Percentiles rank a stretch among this genome's conserved stretches.
Evolutionary conservation across 2,888 invertebrate genomes (phyloP).

Genomic region (Chirona hameri): DNA sequence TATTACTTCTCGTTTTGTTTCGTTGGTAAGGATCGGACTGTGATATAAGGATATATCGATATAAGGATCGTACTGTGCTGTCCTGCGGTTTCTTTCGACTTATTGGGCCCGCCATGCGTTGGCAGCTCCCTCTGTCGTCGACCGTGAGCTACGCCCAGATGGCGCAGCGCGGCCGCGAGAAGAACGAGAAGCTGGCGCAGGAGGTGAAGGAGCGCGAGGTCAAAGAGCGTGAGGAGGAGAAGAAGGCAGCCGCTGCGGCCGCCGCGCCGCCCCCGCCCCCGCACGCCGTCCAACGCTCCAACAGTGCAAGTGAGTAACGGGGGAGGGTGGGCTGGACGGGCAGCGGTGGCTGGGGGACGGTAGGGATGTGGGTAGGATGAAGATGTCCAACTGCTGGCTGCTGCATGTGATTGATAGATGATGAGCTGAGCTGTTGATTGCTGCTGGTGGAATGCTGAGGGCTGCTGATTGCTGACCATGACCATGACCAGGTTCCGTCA

Average conservation of each 20-base stretch:
- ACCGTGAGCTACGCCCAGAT: constrained; percentile 14
- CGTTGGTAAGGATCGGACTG: too few species aligned
- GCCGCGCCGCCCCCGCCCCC: neutral
- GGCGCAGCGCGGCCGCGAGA: constrained; percentile 22
- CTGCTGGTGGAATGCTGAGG: too few species aligned
- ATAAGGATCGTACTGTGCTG: too few species aligned
- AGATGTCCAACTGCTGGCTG: too few species aligned
- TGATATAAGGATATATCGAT: too few species aligned
- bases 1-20: too few species aligned
- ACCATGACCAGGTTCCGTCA: too few species aligned
- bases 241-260: constrained; percentile 11
- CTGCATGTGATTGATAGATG: neutral
- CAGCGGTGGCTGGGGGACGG: neutral
- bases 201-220: constrained; percentile 6
- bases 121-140: neutral
- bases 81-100: neutral
- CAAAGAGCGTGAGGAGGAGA: neutral
- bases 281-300: neutral
- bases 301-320: constrained; percentile 1
- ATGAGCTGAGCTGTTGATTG: neutral
- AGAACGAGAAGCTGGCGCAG: constrained; percentile 4
- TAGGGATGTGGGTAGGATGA: too few species aligned
- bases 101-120: neutral
- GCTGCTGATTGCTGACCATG: too few species aligned
- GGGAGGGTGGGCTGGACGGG: neutral